phyloP scores from a whole-genome alignment of 2,797 vertebrate genomes.

The Enteromius viviparus region DNA sequence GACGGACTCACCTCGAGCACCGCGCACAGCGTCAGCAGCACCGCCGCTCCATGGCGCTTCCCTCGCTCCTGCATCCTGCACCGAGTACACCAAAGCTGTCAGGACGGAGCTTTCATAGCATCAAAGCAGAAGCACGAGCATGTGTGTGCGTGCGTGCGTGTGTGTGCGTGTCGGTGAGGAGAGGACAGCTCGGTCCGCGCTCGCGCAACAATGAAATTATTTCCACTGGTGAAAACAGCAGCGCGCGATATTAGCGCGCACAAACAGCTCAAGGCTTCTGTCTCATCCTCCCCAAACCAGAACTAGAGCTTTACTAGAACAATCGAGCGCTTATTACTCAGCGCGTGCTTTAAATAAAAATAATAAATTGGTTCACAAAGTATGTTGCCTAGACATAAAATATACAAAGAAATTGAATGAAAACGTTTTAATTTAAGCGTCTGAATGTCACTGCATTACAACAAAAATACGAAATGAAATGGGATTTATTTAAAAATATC shows the following conservation, averaged over 20 bases:
- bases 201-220: slow-evolving; percentile 11
- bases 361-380: background rate
- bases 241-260: background rate
- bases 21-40: slow-evolving; percentile 55
- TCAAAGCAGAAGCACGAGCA: slow-evolving; percentile 26
- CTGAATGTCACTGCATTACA: background rate
- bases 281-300: background rate
- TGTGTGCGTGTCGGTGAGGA: slow-evolving; percentile 9
- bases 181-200: background rate
- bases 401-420: background rate
- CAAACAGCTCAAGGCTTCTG: slow-evolving; percentile 4
- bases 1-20: slow-evolving; percentile 44
- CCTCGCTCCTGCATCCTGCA: slow-evolving; percentile 42
- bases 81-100: slow-evolving; percentile 43
- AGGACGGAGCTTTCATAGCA: slow-evolving; percentile 55
- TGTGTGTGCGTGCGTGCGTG: slow-evolving; percentile 26
- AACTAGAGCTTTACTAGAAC: background rate
- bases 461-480: background rate
- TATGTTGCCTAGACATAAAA: background rate
- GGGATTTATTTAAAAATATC: background rate
- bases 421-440: background rate
- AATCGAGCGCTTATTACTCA: background rate
- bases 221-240: slow-evolving; percentile 6
- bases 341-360: background rate
- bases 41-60: slow-evolving; percentile 52